Evolutionary conservation across 2,888 invertebrate genomes (phyloP), one percentile per base, ranked within the genome.

Genomic region (Gastrophysa polygoni): DNA sequence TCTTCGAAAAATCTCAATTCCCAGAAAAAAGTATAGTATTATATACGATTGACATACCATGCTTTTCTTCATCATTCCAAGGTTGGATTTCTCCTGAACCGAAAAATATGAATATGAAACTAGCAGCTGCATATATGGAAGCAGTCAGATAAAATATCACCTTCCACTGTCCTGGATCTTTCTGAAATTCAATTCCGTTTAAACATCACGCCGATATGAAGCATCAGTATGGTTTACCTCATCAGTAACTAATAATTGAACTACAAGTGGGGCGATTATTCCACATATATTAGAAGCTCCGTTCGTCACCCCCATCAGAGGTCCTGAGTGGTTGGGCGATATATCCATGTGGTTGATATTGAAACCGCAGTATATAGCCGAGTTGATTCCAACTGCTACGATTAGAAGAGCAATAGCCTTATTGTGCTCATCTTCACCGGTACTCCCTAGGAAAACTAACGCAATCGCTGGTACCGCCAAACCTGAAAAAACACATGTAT

Each of bases 291-390:
- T 92, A 0, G 91, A 89, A 14, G 86, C 82, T 7, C 90, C 89
- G 77, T 94, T 94, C 1, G 92, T 92, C 71, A 94, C 88, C 6
- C 93, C 93, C 91, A 94, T 92, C 68, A 94, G 80, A 0, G 90
- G 89, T 29, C 93, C 93, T 2, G 93, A 91, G 78, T 90, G 91
- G 78, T 92, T 92, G 0, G 93, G 93, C 2, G 93, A 90, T 55
- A 95, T 82, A 81, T 94, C 94, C 67, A 94, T 91, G 76, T 93
- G 93, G 69, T 93, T 93, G 18, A 88, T 85, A 84, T 88, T 86
- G 76, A 89, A 91, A 4, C 93, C 93, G 57, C 90, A 87, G 69
- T 89, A 92, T 55, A 89, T 87, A 1, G 89, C 89, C 0, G 91
- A 88, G 71, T 92, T 92, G 2, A 91, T 84, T 0, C 91, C 89